Conservation (phyloP, 1,140 invertebrate species). For the Papilio aristodemus region DNA sequence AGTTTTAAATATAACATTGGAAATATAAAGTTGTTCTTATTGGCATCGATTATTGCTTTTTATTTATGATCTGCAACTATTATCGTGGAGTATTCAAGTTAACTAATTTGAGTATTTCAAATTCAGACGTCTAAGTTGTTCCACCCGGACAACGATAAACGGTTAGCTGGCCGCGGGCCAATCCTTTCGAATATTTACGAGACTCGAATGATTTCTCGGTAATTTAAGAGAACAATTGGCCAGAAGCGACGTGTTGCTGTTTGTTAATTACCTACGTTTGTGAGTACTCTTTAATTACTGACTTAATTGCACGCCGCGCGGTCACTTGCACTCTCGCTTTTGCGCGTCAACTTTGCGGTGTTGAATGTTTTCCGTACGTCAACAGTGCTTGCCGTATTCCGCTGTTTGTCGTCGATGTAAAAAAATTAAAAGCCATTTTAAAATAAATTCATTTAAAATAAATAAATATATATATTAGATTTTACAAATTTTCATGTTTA, state of each 20-base stretch:
- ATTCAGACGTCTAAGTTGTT: conserved; percentile 28
- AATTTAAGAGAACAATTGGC: conserved; percentile 40
- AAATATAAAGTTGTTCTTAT: background rate
- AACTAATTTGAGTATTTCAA: conserved; percentile 25
- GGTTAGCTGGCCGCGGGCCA: conserved; percentile 12
- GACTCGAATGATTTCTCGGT: conserved; percentile 33
- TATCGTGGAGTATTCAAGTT: background rate
- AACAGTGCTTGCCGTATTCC: background rate
- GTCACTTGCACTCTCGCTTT: conserved; percentile 41
- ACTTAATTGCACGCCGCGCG: conserved; percentile 37
- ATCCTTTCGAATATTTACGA: conserved; percentile 33
- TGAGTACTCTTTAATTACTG: conserved; percentile 43
- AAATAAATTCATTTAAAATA: background rate
- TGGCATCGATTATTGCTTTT: background rate
- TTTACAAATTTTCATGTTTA: too few species aligned
- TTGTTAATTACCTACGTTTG: conserved; percentile 40
- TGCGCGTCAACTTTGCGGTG: conserved; percentile 28
- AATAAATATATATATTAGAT: too few species aligned
- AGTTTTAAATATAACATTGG: too few species aligned
- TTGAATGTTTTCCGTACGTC: conserved; percentile 14
- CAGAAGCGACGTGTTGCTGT: conserved; percentile 37
- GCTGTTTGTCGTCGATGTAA: background rate
- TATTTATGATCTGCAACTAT: background rate
- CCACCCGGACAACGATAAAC: conserved; percentile 8
- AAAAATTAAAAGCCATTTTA: too few species aligned